Percentiles rank a stretch among this genome's conserved stretches.
These are phyloP conservation scores for Echinometra lucunter DNA, from an alignment of 53 echinoderm and acorn worm species.

Conservation along the genomic window DNA sequence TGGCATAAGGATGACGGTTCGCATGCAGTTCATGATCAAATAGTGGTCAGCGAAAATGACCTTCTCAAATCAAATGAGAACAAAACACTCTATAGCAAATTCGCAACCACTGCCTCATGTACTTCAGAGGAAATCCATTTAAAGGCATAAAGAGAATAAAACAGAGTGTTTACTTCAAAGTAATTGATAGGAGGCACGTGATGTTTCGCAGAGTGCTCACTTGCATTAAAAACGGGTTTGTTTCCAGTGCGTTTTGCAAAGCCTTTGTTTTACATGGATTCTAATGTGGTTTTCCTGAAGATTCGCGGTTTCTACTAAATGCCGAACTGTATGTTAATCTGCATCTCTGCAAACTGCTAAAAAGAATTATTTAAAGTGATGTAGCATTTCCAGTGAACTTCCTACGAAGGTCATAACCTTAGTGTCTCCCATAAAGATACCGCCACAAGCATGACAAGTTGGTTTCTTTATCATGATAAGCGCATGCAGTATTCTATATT, in stretches of 20 bases:
- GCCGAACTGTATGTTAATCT: background rate
- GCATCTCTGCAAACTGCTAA: background rate
- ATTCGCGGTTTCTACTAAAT: constrained; percentile 1
- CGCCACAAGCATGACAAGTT: no score
- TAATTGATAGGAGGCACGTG: background rate
- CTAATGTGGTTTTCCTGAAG: background rate
- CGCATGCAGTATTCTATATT: no score
- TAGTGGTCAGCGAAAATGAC: no score
- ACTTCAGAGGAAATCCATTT: background rate
- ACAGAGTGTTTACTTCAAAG: background rate
- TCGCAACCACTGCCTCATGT: background rate
- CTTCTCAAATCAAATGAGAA: no score
- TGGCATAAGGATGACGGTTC: no score
- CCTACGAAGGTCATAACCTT: background rate
- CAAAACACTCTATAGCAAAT: no score
- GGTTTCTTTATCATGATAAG: no score
- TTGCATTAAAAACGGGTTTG: background rate
- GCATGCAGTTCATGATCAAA: no score
- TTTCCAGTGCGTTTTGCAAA: background rate
- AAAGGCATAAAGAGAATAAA: background rate
- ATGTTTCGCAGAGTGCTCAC: background rate
- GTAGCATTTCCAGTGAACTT: background rate
- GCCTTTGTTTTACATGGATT: background rate
- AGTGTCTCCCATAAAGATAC: background rate
- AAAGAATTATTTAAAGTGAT: background rate